Percentiles rank a stretch among this genome's conserved stretches.
Evolutionary conservation across 1,140 invertebrate species (phyloP).

Genomic region (Eufriesea mexicana): DNA sequence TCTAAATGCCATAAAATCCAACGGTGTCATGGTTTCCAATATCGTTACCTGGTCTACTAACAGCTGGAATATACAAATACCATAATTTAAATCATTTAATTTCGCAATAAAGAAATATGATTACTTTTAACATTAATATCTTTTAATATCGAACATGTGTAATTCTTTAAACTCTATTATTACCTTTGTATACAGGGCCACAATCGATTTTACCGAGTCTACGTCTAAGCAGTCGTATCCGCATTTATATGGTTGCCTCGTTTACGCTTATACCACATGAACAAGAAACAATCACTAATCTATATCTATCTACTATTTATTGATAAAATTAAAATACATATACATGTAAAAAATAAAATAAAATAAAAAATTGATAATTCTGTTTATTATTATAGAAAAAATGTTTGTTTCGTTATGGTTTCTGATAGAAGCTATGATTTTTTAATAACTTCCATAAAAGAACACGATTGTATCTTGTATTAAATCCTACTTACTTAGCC

Average conservation of each 20-base stretch:
- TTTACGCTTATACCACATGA: not conserved
- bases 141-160: not conserved
- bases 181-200: not conserved
- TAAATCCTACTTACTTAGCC: constrained; percentile 12
- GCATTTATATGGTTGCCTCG: constrained; percentile 58
- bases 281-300: not conserved
- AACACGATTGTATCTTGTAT: not conserved
- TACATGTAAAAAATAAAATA: not conserved
- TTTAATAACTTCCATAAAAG: not conserved
- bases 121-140: not conserved
- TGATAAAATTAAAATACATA: not conserved
- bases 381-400: not conserved
- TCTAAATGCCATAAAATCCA: constrained; percentile 98
- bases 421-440: not conserved
- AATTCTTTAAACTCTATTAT: not conserved
- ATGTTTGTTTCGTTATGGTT: not conserved
- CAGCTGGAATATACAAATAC: constrained; percentile 84
- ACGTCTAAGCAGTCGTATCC: constrained; percentile 19
- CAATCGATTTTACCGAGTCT: constrained; percentile 30
- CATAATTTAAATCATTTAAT: not conserved
- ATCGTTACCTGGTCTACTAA: constrained; percentile 98
- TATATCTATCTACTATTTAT: not conserved
- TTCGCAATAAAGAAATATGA: not conserved
- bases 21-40: constrained; percentile 98
- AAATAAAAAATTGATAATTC: not conserved